Conservation (phyloP, 2,113 vertebrate genomes). For the Thunnus maccoyii region DNA sequence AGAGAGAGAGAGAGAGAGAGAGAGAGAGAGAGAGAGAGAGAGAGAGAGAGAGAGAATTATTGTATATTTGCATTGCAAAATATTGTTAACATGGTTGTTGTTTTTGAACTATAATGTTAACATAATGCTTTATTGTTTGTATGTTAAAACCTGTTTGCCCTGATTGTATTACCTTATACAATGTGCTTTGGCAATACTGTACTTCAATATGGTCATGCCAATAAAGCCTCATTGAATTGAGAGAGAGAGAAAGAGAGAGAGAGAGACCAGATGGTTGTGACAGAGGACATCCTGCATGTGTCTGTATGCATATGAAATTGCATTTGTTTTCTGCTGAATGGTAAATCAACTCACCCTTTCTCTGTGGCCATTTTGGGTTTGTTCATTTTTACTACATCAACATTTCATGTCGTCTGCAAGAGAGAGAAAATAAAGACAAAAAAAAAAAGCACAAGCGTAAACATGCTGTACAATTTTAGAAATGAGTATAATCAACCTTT, state of each 20-base stretch:
- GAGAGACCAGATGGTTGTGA: constrained; percentile 42
- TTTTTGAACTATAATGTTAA: no score
- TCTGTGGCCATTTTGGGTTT: constrained; percentile 93
- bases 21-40: no score
- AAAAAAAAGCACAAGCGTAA: constrained; percentile 2
- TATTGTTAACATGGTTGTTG: no score
- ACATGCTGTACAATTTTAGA: constrained; percentile 16
- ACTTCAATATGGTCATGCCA: no score
- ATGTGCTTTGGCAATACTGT: no score
- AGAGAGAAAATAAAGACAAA: constrained; percentile 36
- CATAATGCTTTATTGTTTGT: no score
- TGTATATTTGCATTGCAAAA: no score
- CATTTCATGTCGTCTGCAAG: constrained; percentile 86
- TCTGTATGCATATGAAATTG: constrained; percentile 12
- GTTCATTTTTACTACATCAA: constrained; percentile 90
- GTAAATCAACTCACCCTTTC: constrained; percentile 89
- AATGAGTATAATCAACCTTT: constrained; percentile 33
- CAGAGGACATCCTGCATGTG: constrained; percentile 3
- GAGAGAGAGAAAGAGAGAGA: background rate
- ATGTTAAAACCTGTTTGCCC: no score
- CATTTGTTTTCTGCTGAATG: constrained; percentile 19
- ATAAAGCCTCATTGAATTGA: no score
- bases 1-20: no score
- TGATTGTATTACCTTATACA: no score
- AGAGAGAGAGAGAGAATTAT: background rate